Percentiles rank a stretch among this genome's conserved stretches.
These are phyloP conservation scores for Hyposmocoma kahamanoa DNA, from an alignment of 1,140 invertebrate genomes.

Conservation along the genomic window DNA sequence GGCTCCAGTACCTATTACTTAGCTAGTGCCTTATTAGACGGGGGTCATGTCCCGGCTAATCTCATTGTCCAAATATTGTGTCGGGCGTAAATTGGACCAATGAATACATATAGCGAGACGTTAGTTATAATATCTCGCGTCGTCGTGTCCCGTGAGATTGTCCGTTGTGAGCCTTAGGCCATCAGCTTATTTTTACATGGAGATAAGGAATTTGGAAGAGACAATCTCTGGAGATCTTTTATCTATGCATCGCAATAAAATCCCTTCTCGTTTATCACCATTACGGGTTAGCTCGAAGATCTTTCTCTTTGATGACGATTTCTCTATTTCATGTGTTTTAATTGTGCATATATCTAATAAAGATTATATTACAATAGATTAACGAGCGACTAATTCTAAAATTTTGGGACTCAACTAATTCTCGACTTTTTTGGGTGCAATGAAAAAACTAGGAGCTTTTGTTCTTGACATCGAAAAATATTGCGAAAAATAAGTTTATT, in stretches of 20 bases:
- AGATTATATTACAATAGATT: too few relatives aligned
- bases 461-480: too few relatives aligned
- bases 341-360: too few relatives aligned
- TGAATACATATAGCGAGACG: conserved; percentile 1
- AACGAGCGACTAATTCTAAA: too few relatives aligned
- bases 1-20: too few relatives aligned
- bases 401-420: too few relatives aligned
- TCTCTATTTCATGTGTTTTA: neutral
- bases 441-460: too few relatives aligned
- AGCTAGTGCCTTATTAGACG: too few relatives aligned
- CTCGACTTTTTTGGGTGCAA: too few relatives aligned
- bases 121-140: conserved; percentile 3
- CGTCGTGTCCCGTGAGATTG: neutral
- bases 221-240: too few relatives aligned
- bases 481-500: too few relatives aligned
- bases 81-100: neutral
- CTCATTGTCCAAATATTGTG: conserved; percentile 3
- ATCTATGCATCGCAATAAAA: neutral
- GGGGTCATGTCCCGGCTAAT: too few relatives aligned
- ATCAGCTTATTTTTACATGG: neutral
- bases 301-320: neutral
- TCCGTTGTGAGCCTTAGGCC: neutral
- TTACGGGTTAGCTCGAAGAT: neutral
- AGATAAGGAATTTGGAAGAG: neutral
- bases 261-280: neutral